These are phyloP conservation scores for Nerophis lumbriciformis DNA, from an alignment of 2,113 vertebrate genomes.

Conservation along the genomic window DNA sequence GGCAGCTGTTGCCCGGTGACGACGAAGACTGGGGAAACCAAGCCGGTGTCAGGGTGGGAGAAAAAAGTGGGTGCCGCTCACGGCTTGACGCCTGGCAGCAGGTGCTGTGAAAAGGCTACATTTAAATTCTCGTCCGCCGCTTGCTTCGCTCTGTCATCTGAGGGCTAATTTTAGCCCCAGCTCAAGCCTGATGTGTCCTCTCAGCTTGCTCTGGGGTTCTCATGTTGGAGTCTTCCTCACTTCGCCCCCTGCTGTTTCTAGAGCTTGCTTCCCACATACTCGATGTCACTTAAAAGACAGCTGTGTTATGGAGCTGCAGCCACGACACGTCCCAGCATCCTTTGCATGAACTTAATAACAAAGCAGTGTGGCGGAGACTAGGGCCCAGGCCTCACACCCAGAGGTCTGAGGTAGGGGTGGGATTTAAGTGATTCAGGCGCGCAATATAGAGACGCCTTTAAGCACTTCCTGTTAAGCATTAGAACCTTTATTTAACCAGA, in stretches of 20 bases:
- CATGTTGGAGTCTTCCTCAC: conserved; percentile 9
- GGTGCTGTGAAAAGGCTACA: conserved; percentile 59
- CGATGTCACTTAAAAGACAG: neutral
- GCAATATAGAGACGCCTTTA: no score
- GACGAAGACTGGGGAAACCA: conserved; percentile 17
- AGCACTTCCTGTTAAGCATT: no score
- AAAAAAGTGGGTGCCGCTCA: conserved; percentile 25
- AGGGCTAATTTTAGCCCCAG: conserved; percentile 53
- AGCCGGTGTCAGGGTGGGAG: conserved; percentile 17
- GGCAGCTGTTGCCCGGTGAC: conserved; percentile 55
- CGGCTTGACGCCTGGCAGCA: conserved; percentile 60
- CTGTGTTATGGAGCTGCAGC: neutral
- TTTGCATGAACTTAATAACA: no score
- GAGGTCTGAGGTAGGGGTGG: no score
- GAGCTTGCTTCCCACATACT: neutral
- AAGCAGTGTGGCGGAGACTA: no score
- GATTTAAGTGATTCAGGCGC: no score
- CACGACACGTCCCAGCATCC: neutral
- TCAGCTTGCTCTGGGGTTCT: conserved; percentile 9
- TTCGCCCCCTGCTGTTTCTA: conserved; percentile 1
- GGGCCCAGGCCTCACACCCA: no score
- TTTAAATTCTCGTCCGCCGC: conserved; percentile 52
- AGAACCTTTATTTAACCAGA: no score
- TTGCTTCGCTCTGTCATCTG: conserved; percentile 41
- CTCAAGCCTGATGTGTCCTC: conserved; percentile 30